Evolutionary conservation across 2,797 vertebrate species (phyloP), one percentile per base, ranked within the genome.

Genomic region (Pitangus sulphuratus): DNA sequence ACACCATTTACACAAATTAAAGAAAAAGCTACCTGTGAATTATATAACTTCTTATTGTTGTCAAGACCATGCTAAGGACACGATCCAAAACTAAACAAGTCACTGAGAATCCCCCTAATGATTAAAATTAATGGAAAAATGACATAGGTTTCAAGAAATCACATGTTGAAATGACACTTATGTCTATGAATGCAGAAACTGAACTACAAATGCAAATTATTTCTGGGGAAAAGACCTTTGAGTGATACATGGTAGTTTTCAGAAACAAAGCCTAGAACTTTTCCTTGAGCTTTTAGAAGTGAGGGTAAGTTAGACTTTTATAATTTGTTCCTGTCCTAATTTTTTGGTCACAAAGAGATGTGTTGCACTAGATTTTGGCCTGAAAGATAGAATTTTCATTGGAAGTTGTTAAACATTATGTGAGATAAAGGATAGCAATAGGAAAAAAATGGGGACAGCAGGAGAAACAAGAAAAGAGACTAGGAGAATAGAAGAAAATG

Each of bases 151-250:
- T 84, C 31, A 57, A 47, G 33, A 78, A 75, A 74, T 58, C 8
- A 51, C 6, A 5, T 33, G 37, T 48, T 28, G n/a, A 18, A 0
- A 0, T 35, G 18, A 35, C 20, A 62, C 4, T 61, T 37, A 37
- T 37, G 37, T 15, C 64, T 17, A 62, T 87, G 22, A 76, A 68
- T 60, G n/a, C 24, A 93, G 22, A 71, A 45, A 42, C 2, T 56
- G 42, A 78, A 75, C 30, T 75, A 50, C 9, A 76, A 61, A 86
- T 42, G 12, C 5, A 54, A 65, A 39, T 72, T 62, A 21, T 76
- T 88, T 39, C 22, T 58, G 26, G 18, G 5, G 15, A 48, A 68
- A 77, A 33, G 11, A 6, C 3, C 6, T 83, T 64, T 89, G 18
- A 78, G 12, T 65, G 12, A 33, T 19, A 37, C 6, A 4, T 42